Evolutionary conservation across 2,888 invertebrate species (phyloP).

Genomic region (Ctena decussata): DNA sequence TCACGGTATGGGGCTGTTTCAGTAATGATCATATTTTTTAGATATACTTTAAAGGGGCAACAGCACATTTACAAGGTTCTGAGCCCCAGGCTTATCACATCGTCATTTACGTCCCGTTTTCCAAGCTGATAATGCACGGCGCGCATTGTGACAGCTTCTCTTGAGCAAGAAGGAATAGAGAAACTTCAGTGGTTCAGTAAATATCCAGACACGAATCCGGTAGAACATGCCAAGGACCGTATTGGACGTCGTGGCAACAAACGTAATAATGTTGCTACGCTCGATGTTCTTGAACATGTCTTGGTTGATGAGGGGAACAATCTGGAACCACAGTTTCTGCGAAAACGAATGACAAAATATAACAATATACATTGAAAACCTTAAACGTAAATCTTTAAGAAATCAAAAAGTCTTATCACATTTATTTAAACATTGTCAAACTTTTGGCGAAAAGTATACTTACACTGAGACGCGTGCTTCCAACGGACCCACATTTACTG

Average conservation of each 20-base stretch:
- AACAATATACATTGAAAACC: neutral
- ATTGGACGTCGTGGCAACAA: neutral
- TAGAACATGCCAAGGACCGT: neutral
- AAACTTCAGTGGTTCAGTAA: neutral
- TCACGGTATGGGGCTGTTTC: constrained; percentile 17
- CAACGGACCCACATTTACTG: too few relatives aligned
- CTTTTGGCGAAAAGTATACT: neutral
- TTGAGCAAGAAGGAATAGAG: neutral
- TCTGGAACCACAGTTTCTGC: neutral
- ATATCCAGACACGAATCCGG: neutral
- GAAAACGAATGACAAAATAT: neutral
- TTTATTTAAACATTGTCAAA: neutral
- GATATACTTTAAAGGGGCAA: constrained; percentile 15
- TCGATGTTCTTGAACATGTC: neutral
- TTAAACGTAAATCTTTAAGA: neutral
- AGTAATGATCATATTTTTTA: neutral
- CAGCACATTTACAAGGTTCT: neutral
- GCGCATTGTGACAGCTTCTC: too few relatives aligned
- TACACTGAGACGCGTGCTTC: too few relatives aligned
- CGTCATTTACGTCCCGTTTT: too few relatives aligned
- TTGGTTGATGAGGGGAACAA: neutral
- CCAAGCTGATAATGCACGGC: too few relatives aligned
- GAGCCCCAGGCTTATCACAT: neutral
- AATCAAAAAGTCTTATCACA: neutral
- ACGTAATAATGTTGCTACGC: neutral